A percentile compares a stretch with the other conserved stretches of the same genome.
Conservation (phyloP, 2,797 vertebrate genomes). For the Macropus fuliginosus region DNA sequence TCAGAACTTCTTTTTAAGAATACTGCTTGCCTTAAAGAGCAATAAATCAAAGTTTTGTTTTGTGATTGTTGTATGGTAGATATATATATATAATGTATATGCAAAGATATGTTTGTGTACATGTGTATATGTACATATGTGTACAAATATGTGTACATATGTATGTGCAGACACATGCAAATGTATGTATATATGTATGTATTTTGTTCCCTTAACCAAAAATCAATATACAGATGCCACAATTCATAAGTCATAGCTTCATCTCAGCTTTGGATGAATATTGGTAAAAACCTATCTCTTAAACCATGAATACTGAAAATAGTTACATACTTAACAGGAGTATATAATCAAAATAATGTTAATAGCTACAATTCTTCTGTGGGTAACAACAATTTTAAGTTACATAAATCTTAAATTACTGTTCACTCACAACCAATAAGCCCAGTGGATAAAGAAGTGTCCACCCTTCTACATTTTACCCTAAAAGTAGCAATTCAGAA, state of each 20-base stretch:
- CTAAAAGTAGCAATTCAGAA: not conserved
- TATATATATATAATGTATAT: not conserved
- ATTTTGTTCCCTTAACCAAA: not conserved
- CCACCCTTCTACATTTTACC: not conserved
- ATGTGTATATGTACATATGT: not conserved
- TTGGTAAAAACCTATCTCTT: not conserved
- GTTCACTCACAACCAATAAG: conserved; percentile 44
- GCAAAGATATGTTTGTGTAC: not conserved
- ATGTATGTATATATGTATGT: too few relatives aligned
- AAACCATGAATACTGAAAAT: not conserved
- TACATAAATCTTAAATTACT: conserved; percentile 7
- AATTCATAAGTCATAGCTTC: not conserved
- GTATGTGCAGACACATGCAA: too few relatives aligned
- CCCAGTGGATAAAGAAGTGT: conserved; percentile 36
- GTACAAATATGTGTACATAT: not conserved
- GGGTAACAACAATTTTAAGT: conserved; percentile 48
- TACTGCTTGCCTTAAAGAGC: fast-evolving
- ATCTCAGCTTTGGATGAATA: not conserved
- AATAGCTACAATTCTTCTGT: conserved; percentile 48
- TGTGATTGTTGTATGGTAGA: not conserved
- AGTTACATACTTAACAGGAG: conserved; percentile 14
- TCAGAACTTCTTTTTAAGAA: conserved; percentile 34
- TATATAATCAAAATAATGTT: not conserved
- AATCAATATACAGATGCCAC: conserved; percentile 13
- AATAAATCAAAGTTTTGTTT: not conserved